Evolutionary conservation across 2,113 vertebrate genomes (phyloP).

Genomic region (Sturnira hondurensis): DNA sequence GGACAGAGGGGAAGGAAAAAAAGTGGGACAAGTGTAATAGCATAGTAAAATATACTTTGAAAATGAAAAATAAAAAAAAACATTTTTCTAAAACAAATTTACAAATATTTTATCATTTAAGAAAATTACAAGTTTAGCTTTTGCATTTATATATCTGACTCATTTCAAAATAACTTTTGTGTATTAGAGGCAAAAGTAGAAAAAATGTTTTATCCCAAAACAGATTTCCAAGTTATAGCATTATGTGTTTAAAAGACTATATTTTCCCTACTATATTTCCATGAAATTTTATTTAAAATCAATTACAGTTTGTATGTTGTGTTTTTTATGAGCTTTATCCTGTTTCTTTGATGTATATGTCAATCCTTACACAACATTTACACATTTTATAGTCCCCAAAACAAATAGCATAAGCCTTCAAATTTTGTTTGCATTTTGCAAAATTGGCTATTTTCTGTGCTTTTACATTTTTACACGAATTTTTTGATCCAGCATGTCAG

Average conservation of each 20-base stretch:
- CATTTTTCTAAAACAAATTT: neutral
- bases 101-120: neutral
- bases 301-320: neutral
- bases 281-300: neutral
- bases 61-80: too few species aligned
- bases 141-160: neutral
- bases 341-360: neutral
- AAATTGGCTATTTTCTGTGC: neutral
- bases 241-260: neutral
- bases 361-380: neutral
- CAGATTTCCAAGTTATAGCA: neutral
- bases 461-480: neutral
- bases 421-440: neutral
- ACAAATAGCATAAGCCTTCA: neutral
- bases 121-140: too few species aligned
- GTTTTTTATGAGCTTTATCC: neutral
- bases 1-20: too few species aligned
- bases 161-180: neutral
- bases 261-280: neutral
- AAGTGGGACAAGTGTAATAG: too few species aligned
- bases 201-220: neutral
- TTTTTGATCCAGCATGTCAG: neutral
- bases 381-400: neutral
- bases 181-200: neutral
- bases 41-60: too few species aligned